Conservation (phyloP, 1,140 invertebrate species). For the Amyelois transitella region DNA sequence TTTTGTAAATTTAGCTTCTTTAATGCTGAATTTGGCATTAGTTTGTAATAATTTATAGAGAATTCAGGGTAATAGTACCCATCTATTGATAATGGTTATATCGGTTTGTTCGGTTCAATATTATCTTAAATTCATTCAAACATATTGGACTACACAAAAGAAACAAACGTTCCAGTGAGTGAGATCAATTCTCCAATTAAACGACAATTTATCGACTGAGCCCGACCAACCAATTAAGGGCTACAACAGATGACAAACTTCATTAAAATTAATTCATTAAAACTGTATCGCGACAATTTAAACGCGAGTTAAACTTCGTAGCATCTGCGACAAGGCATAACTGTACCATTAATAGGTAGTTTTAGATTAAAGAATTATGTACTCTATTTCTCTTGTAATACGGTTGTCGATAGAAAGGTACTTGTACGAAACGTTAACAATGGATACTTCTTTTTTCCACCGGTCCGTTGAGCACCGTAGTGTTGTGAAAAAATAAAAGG, state of each 20-base stretch:
- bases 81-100: too few species aligned
- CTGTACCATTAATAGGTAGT: background rate
- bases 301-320: background rate
- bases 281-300: background rate
- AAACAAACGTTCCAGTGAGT: background rate
- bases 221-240: background rate
- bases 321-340: background rate
- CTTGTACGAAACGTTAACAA: slow-evolving; percentile 18
- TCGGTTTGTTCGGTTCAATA: too few species aligned
- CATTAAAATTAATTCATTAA: background rate
- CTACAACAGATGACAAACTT: background rate
- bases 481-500: slow-evolving; percentile 21
- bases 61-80: too few species aligned
- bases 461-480: slow-evolving; percentile 7
- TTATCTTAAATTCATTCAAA: too few species aligned
- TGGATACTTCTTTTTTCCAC: slow-evolving; percentile 11
- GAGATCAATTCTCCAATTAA: background rate
- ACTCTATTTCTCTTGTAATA: background rate
- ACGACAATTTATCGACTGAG: background rate
- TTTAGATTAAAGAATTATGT: background rate
- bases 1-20: too few species aligned
- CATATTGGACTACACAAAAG: background rate
- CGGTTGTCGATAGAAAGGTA: background rate
- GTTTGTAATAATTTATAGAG: too few species aligned
- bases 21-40: too few species aligned